These are phyloP conservation scores for Erpornis zantholeuca DNA, from an alignment of 2,113 vertebrate species.

Conservation along the genomic window DNA sequence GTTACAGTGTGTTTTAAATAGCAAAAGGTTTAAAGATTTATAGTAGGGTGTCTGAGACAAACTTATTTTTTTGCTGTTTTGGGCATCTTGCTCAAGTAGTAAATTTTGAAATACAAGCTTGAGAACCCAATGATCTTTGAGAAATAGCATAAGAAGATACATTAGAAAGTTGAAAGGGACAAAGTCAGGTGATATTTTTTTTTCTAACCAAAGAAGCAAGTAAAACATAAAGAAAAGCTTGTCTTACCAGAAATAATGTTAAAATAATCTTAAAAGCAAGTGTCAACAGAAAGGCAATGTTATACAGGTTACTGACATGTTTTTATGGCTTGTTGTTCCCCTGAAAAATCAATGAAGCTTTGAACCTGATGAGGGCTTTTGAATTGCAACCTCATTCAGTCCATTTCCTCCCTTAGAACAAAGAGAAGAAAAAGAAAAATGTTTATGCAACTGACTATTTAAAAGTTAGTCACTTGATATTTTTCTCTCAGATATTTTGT, in stretches of 20 bases:
- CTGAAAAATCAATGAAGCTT: neutral
- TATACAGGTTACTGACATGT: neutral
- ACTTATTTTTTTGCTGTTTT: neutral
- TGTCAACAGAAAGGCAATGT: neutral
- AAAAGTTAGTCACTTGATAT: neutral
- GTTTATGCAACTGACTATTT: neutral
- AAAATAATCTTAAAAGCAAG: neutral
- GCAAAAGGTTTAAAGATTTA: neutral
- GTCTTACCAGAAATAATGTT: neutral
- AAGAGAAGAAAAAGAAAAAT: neutral
- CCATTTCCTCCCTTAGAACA: neutral
- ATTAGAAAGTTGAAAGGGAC: neutral
- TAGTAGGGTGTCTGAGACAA: neutral
- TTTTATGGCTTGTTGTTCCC: neutral
- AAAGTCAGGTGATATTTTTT: neutral
- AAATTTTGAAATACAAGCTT: neutral
- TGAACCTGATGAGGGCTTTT: neutral
- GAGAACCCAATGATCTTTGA: neutral
- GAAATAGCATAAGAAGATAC: neutral
- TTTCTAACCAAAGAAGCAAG: neutral
- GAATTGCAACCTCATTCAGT: constrained; percentile 1
- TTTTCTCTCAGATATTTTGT: neutral
- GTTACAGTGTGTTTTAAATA: neutral
- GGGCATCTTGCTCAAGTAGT: neutral
- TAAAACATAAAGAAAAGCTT: neutral